These are phyloP conservation scores for Papilio aristodemus DNA, from an alignment of 1,140 invertebrate species.

Conservation along the genomic window DNA sequence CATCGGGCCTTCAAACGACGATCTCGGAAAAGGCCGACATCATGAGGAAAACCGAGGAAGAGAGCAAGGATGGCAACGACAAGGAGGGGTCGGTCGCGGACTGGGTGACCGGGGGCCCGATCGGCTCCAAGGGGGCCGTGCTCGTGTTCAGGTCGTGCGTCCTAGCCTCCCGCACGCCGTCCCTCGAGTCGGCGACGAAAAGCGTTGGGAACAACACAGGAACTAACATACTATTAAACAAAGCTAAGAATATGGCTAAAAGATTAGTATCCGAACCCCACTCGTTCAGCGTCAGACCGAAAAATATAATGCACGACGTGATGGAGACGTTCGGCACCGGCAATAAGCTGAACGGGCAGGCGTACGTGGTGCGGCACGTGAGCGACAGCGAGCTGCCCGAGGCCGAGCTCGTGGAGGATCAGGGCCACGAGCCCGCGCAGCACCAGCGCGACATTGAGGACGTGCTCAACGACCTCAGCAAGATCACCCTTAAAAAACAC, in stretches of 20 bases:
- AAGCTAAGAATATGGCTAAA: slow-evolving; percentile 73
- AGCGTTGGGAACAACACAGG: slow-evolving; percentile 69
- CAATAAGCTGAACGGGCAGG: slow-evolving; percentile 59
- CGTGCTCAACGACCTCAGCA: slow-evolving; percentile 74
- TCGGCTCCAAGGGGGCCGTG: slow-evolving; percentile 79
- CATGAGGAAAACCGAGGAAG: slow-evolving; percentile 72
- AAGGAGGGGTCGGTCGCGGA: slow-evolving; percentile 82
- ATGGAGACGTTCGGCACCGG: slow-evolving; percentile 74
- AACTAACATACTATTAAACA: slow-evolving; percentile 69
- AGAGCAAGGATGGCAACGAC: slow-evolving; percentile 46
- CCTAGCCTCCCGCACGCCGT: slow-evolving; percentile 74
- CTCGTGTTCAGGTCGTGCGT: slow-evolving; percentile 82
- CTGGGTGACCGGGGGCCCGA: slow-evolving; percentile 80
- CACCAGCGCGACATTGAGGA: slow-evolving; percentile 78
- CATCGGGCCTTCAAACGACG: slow-evolving; percentile 63
- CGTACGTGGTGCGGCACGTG: slow-evolving; percentile 67
- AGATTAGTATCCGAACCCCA: slow-evolving; percentile 70
- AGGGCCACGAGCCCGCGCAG: slow-evolving; percentile 57
- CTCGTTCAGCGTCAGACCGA: slow-evolving; percentile 62
- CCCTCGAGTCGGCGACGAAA: slow-evolving; percentile 70
- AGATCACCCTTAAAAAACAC: slow-evolving; percentile 75
- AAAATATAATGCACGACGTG: slow-evolving; percentile 75
- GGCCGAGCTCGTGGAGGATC: slow-evolving; percentile 55
- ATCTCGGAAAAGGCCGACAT: slow-evolving; percentile 50
- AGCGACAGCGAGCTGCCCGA: slow-evolving; percentile 60